Evolutionary conservation across 2,113 vertebrate genomes (phyloP).

Genomic region (Narcine bancroftii): DNA sequence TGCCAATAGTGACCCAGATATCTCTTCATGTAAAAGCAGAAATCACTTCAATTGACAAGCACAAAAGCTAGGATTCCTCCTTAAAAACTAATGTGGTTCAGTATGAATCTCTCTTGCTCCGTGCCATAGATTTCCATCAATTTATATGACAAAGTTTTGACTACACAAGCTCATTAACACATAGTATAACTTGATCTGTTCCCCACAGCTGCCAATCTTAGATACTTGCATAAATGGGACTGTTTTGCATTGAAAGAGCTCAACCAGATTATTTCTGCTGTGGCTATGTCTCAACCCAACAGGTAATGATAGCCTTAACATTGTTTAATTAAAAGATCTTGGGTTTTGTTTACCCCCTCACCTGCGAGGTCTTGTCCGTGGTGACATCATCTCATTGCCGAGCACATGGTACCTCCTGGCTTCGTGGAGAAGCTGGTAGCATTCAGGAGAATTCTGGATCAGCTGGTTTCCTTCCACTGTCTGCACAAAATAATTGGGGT

Average conservation of each 20-base stretch:
- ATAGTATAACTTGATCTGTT: neutral
- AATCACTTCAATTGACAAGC: neutral
- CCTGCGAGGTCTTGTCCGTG: slow-evolving; percentile 91
- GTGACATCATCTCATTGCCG: slow-evolving; percentile 98
- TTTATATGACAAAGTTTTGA: neutral
- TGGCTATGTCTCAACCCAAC: neutral
- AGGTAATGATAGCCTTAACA: neutral
- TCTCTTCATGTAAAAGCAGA: neutral
- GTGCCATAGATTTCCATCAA: neutral
- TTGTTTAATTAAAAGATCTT: neutral
- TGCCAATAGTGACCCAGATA: neutral
- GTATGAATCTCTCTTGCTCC: neutral
- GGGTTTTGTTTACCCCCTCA: slow-evolving; percentile 48
- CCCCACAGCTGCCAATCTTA: no score
- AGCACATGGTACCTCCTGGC: slow-evolving; percentile 92
- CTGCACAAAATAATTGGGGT: slow-evolving; percentile 97
- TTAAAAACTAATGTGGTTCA: neutral
- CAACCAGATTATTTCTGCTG: neutral
- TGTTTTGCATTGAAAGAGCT: neutral
- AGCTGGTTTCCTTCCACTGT: slow-evolving; percentile 92
- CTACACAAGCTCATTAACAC: neutral
- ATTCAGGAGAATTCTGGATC: slow-evolving; percentile 90
- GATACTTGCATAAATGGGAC: neutral
- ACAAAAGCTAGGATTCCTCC: neutral
- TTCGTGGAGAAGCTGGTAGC: slow-evolving; percentile 92